phyloP scores from a whole-genome alignment of 1,140 invertebrate species.

The Eupeodes corollae region DNA sequence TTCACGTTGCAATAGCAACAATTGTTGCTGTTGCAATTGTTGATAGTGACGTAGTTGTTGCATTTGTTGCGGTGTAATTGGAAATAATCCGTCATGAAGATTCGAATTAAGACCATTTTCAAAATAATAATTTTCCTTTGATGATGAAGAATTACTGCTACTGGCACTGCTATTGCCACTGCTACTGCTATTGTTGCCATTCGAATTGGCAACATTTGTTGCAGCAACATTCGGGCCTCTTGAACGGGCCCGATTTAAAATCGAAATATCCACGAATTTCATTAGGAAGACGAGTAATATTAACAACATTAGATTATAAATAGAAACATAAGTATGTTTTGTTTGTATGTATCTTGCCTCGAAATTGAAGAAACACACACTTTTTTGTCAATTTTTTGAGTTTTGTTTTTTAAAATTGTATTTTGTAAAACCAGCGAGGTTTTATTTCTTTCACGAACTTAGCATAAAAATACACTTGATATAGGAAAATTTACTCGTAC shows the following conservation, averaged over 20 bases:
- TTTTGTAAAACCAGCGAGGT: constrained; percentile 16
- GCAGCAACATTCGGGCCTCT: constrained; percentile 13
- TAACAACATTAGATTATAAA: constrained; percentile 34
- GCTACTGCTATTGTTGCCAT: constrained; percentile 26
- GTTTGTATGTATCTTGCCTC: too few species aligned
- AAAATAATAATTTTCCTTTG: background rate
- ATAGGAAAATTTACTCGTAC: too few species aligned
- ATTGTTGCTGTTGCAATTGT: constrained; percentile 31
- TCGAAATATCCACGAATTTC: constrained; percentile 37
- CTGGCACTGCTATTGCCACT: background rate
- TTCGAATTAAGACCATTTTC: background rate
- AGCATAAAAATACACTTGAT: too few species aligned
- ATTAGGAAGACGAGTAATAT: constrained; percentile 32
- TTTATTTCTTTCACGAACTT: too few species aligned
- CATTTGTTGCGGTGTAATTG: constrained; percentile 24
- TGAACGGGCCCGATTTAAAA: constrained; percentile 12
- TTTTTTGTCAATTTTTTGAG: constrained; percentile 1
- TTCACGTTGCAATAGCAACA: constrained; percentile 28
- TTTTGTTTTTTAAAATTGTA: constrained; percentile 13
- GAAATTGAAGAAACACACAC: too few species aligned
- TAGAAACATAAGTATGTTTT: background rate
- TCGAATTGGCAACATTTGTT: too few species aligned
- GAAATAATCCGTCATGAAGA: too few species aligned
- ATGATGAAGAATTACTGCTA: background rate
- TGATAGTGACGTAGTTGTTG: constrained; percentile 31